phyloP scores from a whole-genome alignment of 2,797 vertebrate species.

The Epinephelus awoara region DNA sequence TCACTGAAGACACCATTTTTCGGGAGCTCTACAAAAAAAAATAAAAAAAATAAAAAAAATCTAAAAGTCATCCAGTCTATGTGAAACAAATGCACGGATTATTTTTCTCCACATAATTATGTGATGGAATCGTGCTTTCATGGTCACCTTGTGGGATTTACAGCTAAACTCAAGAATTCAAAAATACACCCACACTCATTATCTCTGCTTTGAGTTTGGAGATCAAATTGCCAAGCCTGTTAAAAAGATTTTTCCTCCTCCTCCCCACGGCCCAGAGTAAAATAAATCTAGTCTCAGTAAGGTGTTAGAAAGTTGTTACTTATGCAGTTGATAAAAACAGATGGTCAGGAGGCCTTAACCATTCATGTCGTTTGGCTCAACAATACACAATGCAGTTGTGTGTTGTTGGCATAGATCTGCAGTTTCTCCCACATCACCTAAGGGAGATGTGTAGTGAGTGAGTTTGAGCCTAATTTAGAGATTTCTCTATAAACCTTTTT shows the following conservation, averaged over 20 bases:
- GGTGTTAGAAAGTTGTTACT: constrained; percentile 1
- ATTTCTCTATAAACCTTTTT: too few relatives aligned
- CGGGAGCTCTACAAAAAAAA: neutral
- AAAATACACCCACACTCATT: neutral
- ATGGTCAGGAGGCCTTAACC: neutral
- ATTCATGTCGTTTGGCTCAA: neutral
- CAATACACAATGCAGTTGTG: neutral
- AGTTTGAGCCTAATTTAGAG: constrained; percentile 12
- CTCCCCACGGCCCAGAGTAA: neutral
- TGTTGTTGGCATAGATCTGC: neutral
- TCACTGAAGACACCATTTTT: neutral
- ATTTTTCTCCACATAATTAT: neutral
- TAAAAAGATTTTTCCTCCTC: neutral
- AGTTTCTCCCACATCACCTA: neutral
- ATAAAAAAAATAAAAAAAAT: neutral
- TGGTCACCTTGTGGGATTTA: constrained; percentile 10
- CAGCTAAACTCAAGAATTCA: constrained; percentile 1
- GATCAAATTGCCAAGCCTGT: constrained; percentile 4
- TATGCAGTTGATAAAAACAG: neutral
- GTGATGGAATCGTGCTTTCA: neutral
- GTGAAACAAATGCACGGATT: constrained; percentile 3
- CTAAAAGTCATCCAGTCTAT: neutral
- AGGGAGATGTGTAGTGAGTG: constrained; percentile 2
- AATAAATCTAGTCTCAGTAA: neutral
- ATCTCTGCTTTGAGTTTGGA: neutral